Percentiles rank a stretch among this genome's conserved stretches.
Evolutionary conservation across 2,888 invertebrate genomes (phyloP).

Genomic region (Pachliopta kotzebuea): DNA sequence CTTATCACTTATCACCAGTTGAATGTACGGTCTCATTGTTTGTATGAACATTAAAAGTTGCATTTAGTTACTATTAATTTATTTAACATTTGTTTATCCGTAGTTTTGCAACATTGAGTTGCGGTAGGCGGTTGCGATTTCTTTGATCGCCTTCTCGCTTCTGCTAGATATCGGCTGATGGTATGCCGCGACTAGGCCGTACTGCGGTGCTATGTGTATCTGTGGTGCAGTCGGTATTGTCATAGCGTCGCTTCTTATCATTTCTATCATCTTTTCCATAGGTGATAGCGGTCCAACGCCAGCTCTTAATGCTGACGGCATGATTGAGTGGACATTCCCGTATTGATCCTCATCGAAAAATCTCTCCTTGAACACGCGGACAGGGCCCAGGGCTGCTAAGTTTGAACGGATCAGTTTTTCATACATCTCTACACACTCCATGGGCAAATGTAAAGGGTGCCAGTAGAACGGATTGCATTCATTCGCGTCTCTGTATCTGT

Average conservation of each 20-base stretch:
- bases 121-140: conserved; percentile 46
- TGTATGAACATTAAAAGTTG: too few species aligned
- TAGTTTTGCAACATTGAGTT: conserved; percentile 32
- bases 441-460: conserved; percentile 67
- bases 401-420: conserved; percentile 50
- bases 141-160: conserved; percentile 53
- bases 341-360: too few species aligned
- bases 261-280: conserved; percentile 50
- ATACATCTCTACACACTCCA: conserved; percentile 55
- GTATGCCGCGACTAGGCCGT: conserved; percentile 59
- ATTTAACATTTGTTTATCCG: conserved; percentile 6
- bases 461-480: conserved; percentile 68
- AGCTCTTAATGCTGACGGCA: not conserved
- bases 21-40: too few species aligned
- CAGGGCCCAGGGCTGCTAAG: conserved; percentile 39
- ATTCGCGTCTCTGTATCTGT: conserved; percentile 53
- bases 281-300: conserved; percentile 36
- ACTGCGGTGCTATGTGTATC: conserved; percentile 47
- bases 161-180: conserved; percentile 58
- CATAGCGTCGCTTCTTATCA: conserved; percentile 49
- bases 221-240: conserved; percentile 49
- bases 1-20: too few species aligned
- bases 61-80: not conserved
- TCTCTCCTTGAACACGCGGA: conserved; percentile 42
- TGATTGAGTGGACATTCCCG: not conserved